These are phyloP conservation scores for Melanocharis versteri DNA, from an alignment of 2,113 vertebrate genomes.

Conservation along the genomic window DNA sequence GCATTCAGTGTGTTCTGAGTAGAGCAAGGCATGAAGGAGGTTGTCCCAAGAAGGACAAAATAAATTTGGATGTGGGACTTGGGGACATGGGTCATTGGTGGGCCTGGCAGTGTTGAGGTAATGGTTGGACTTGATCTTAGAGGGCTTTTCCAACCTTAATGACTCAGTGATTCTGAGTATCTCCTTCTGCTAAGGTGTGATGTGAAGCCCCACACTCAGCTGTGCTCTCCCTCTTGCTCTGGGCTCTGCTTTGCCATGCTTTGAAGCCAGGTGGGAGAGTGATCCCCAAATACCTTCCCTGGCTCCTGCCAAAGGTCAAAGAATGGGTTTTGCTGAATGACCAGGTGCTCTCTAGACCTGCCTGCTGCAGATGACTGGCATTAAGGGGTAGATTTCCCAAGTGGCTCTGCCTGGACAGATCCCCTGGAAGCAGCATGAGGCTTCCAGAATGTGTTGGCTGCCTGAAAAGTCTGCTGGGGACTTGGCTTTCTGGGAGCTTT, in stretches of 20 bases:
- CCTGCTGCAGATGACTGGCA: not conserved
- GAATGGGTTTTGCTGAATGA: not conserved
- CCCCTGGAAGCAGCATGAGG: not conserved
- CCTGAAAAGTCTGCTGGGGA: not conserved
- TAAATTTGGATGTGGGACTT: not conserved
- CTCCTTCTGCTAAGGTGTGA: not conserved
- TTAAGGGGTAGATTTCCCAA: not conserved
- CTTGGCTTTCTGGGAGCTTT: not conserved
- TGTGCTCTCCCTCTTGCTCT: not conserved
- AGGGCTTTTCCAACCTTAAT: not conserved
- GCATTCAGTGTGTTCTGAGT: not conserved
- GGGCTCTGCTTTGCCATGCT: not conserved
- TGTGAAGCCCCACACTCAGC: rapidly evolving
- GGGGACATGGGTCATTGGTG: not conserved
- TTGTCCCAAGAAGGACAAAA: not conserved
- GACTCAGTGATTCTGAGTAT: not conserved
- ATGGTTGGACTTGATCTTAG: not conserved
- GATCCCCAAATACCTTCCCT: not conserved
- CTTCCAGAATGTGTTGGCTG: not conserved
- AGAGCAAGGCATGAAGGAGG: not conserved
- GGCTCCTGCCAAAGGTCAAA: not conserved
- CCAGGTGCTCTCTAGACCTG: not conserved
- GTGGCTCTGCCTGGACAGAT: not conserved
- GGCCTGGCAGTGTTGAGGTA: not conserved
- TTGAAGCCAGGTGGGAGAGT: not conserved